Percentiles rank a stretch among this genome's conserved stretches.
Conservation (phyloP, 2,888 invertebrate species). For the Anoplius nigerrimus region DNA sequence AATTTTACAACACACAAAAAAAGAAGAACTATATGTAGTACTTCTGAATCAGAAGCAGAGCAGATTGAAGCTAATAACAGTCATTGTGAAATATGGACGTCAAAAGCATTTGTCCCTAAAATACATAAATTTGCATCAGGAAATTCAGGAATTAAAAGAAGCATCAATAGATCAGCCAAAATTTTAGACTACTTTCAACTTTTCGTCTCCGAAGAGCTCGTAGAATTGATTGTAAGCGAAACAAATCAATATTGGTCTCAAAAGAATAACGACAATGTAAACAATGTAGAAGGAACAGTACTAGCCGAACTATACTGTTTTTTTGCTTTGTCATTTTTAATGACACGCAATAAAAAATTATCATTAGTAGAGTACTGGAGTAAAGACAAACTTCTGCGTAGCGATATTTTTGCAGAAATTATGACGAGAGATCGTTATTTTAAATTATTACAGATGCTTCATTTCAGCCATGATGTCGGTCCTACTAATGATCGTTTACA, state of each 20-base stretch:
- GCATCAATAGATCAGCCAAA: no score
- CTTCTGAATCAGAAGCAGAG: no score
- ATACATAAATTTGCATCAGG: no score
- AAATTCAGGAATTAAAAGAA: no score
- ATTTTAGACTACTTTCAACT: no score
- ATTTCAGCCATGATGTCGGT: conserved; percentile 21
- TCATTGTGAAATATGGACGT: conserved; percentile 18
- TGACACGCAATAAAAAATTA: conserved; percentile 20
- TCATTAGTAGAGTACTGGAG: conserved; percentile 26
- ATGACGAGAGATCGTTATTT: conserved; percentile 26
- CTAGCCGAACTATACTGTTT: conserved; percentile 18
- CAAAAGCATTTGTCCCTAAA: no score
- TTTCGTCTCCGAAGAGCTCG: no score
- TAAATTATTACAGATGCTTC: no score
- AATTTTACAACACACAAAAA: conserved; percentile 24
- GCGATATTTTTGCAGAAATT: conserved; percentile 13
- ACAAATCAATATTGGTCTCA: conserved; percentile 19
- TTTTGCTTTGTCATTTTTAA: conserved; percentile 20
- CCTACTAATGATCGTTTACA: no score
- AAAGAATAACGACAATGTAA: conserved; percentile 17
- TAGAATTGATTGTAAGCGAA: no score
- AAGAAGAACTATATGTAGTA: conserved; percentile 19
- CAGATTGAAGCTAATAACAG: conserved; percentile 12
- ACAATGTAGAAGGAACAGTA: conserved; percentile 9
- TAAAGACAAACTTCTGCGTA: no score